These are phyloP conservation scores for Acholoe squamosa DNA, from an alignment of 2,888 invertebrate species.

Conservation along the genomic window DNA sequence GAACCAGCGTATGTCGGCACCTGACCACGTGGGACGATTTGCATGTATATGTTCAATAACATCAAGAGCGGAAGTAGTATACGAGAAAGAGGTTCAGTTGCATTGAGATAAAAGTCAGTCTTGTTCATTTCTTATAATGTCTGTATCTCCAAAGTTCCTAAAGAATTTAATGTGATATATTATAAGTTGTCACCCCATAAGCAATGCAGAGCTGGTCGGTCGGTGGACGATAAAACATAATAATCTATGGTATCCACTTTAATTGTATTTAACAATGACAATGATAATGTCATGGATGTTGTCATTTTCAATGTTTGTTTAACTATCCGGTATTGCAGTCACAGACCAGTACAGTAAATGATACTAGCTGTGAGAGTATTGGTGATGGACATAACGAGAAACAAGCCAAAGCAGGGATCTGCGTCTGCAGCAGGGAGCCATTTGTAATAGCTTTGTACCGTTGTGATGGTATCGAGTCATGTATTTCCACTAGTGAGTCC, in stretches of 20 bases:
- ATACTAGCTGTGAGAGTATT: background rate
- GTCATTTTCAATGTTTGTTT: background rate
- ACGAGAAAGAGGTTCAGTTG: background rate
- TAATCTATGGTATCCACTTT: background rate
- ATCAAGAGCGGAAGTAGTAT: background rate
- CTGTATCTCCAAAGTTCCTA: slow-evolving; percentile 4
- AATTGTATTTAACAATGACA: background rate
- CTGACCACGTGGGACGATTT: background rate
- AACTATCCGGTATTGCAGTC: background rate
- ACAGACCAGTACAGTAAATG: background rate
- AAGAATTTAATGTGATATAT: slow-evolving; percentile 46
- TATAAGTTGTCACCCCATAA: slow-evolving; percentile 18
- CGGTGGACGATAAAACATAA: background rate
- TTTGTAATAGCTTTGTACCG: background rate
- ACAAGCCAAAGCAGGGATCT: background rate
- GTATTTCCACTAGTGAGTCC: slow-evolving; percentile 23
- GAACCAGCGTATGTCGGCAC: background rate
- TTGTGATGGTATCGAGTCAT: background rate
- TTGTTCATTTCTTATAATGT: slow-evolving; percentile 9
- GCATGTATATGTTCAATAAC: background rate
- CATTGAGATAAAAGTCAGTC: slow-evolving; percentile 36
- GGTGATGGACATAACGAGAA: background rate
- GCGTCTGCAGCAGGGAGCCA: background rate
- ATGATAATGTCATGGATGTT: background rate
- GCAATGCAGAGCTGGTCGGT: slow-evolving; percentile 33